Percentiles rank a stretch among this genome's conserved stretches.
Evolutionary conservation across 2,888 invertebrate genomes (phyloP).

Genomic region (Himalopsyche kuldschensis): DNA sequence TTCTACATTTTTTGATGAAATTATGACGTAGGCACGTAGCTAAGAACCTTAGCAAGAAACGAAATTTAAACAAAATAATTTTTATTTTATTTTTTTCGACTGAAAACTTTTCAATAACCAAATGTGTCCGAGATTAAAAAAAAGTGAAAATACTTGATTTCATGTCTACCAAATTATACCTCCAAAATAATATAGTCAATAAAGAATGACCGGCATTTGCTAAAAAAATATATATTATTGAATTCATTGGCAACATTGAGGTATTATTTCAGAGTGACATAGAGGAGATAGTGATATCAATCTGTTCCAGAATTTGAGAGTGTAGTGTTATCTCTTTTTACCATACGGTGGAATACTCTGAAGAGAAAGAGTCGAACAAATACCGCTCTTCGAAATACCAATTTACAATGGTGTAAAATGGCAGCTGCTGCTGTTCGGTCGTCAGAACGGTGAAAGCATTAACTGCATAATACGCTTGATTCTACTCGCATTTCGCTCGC

Average conservation of each 20-base stretch:
- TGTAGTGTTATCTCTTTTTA: conserved; percentile 18
- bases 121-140: no score
- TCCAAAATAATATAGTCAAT: neutral
- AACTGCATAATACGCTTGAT: conserved; percentile 12
- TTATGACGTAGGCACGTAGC: no score
- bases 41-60: no score
- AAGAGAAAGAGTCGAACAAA: conserved; percentile 2
- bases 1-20: no score
- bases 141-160: no score
- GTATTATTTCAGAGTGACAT: neutral
- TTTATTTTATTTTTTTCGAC: no score
- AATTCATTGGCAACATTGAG: neutral
- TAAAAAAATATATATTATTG: neutral
- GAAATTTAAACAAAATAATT: no score
- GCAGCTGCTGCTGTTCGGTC: conserved; percentile 14
- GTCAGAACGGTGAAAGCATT: conserved; percentile 27
- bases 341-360: neutral
- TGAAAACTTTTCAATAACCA: no score
- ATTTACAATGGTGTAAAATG: conserved; percentile 22
- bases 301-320: neutral
- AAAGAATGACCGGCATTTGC: neutral
- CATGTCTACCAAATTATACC: no score
- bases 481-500: conserved; percentile 15
- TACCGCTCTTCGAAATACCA: conserved; percentile 19
- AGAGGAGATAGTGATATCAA: neutral